phyloP scores from a whole-genome alignment of 2,113 vertebrate species.

The Bubalus kerabau region DNA sequence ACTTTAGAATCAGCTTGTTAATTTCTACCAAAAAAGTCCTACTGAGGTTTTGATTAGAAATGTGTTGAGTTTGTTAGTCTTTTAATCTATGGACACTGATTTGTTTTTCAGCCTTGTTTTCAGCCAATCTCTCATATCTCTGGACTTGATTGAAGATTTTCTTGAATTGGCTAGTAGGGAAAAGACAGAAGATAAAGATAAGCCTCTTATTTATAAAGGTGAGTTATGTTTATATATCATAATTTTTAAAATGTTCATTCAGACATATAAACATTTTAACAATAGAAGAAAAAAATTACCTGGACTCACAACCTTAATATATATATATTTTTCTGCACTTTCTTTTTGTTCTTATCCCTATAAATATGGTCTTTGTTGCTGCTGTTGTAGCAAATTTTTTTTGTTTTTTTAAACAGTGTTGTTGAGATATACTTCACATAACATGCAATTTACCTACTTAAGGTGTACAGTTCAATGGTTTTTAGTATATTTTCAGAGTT shows the following conservation, averaged over 20 bases:
- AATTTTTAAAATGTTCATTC: constrained; percentile 8
- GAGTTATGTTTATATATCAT: constrained; percentile 39
- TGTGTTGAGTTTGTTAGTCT: constrained; percentile 17
- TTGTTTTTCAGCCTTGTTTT: constrained; percentile 90
- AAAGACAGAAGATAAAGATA: constrained; percentile 85
- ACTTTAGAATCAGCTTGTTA: not conserved
- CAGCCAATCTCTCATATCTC: constrained; percentile 97
- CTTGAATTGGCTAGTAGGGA: constrained; percentile 91
- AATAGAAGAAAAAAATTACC: not conserved
- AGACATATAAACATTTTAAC: constrained; percentile 10
- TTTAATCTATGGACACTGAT: constrained; percentile 27
- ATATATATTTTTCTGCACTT: not conserved
- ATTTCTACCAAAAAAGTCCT: constrained; percentile 12
- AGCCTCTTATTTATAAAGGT: constrained; percentile 95
- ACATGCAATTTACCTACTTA: not conserved
- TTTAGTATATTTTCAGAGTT: not conserved
- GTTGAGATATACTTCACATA: not conserved
- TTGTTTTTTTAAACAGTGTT: not conserved
- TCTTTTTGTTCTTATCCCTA: not conserved
- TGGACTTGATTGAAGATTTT: constrained; percentile 99
- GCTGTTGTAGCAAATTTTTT: not conserved
- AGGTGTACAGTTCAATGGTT: not conserved
- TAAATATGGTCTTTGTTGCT: not conserved
- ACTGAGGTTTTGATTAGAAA: constrained; percentile 14
- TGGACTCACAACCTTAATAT: not conserved